These are phyloP conservation scores for Aulostomus chinensis DNA, from an alignment of 2,797 vertebrate species.

Conservation along the genomic window DNA sequence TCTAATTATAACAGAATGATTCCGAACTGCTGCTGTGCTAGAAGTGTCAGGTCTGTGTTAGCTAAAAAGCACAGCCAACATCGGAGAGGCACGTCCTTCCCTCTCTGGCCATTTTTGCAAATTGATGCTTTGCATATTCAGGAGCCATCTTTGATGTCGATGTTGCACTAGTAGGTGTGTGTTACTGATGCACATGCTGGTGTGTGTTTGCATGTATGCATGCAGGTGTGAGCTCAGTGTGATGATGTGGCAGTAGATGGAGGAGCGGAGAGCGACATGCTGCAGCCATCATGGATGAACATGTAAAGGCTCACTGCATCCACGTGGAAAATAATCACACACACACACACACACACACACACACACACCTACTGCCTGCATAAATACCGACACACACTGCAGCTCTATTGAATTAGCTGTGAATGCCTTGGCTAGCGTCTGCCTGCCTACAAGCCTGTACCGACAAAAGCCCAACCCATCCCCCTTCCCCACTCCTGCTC, in stretches of 20 bases:
- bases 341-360: conserved; percentile 6
- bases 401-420: conserved; percentile 12
- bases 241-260: not conserved
- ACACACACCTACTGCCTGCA: not conserved
- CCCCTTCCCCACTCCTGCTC: conserved; percentile 36
- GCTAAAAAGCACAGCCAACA: too few relatives aligned
- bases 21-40: too few relatives aligned
- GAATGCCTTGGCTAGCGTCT: conserved; percentile 34
- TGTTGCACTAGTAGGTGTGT: too few relatives aligned
- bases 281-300: not conserved
- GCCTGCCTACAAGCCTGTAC: conserved; percentile 27
- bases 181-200: not conserved
- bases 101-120: too few relatives aligned
- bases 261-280: conserved; percentile 3
- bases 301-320: not conserved
- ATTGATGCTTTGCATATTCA: too few relatives aligned
- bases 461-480: conserved; percentile 63
- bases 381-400: conserved; percentile 15
- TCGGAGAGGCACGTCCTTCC: too few relatives aligned
- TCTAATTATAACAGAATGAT: too few relatives aligned
- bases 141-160: too few relatives aligned
- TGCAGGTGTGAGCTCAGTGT: not conserved
- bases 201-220: not conserved
- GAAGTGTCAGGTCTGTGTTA: too few relatives aligned
- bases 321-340: not conserved